These are phyloP conservation scores for Leptestheria dahalacensis DNA, from an alignment of 1,140 invertebrate genomes.

Conservation along the genomic window DNA sequence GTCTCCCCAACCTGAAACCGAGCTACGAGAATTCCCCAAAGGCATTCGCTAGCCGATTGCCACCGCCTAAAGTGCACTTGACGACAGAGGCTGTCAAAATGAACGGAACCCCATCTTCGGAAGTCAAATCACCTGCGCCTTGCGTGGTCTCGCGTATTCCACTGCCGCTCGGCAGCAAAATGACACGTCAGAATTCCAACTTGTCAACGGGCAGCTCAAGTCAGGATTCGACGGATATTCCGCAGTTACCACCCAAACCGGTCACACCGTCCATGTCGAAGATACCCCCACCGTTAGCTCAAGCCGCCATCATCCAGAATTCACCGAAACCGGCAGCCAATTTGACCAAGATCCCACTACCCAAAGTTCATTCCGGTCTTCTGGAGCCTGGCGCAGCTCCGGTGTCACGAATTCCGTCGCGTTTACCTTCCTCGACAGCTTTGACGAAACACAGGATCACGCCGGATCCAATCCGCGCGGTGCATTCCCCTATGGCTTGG, in stretches of 20 bases:
- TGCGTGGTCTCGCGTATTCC: conserved; percentile 5
- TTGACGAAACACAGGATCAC: not conserved
- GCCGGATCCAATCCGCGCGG: not conserved
- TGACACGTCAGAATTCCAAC: not conserved
- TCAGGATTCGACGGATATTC: conserved; percentile 11
- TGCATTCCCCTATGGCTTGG: not conserved
- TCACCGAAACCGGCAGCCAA: not conserved
- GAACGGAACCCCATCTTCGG: not conserved
- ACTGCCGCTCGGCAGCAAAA: not conserved
- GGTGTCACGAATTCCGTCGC: not conserved
- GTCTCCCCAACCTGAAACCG: not conserved
- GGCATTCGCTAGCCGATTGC: conserved; percentile 5
- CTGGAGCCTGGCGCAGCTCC: not conserved
- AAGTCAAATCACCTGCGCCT: conserved; percentile 6
- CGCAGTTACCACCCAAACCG: not conserved
- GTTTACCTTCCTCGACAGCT: not conserved
- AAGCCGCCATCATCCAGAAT: not conserved
- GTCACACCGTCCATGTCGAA: conserved; percentile 2
- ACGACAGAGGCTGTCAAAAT: not conserved
- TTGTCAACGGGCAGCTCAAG: conserved; percentile 1
- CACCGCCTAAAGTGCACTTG: conserved; percentile 8
- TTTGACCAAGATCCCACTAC: not conserved
- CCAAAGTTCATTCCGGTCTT: not conserved
- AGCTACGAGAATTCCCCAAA: not conserved
- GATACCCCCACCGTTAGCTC: conserved; percentile 2